These are phyloP conservation scores for Lordiphosa mommai DNA, from an alignment of 1,140 invertebrate species.

Conservation along the genomic window DNA sequence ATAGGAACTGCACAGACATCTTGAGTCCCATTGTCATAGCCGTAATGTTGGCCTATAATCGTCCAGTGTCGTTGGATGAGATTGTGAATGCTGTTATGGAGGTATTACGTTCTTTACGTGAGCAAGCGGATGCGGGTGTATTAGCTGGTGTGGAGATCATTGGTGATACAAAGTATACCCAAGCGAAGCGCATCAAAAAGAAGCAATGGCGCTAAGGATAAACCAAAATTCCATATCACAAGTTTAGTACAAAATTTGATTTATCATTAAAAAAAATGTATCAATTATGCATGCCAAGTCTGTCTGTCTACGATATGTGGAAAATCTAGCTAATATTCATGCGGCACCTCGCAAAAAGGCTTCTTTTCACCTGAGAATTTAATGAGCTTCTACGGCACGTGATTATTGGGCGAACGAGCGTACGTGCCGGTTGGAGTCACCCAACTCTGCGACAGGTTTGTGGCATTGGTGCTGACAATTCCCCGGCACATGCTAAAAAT, in stretches of 20 bases:
- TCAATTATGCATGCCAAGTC: background rate
- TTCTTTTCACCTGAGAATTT: constrained; percentile 47
- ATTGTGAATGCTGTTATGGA: constrained; percentile 33
- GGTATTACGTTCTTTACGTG: constrained; percentile 30
- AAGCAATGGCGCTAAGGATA: background rate
- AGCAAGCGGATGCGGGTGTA: background rate
- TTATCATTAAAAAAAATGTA: no score
- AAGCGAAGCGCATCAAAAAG: background rate
- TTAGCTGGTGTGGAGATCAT: background rate
- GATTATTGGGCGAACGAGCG: constrained; percentile 44
- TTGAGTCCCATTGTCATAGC: constrained; percentile 43
- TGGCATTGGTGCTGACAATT: constrained; percentile 32
- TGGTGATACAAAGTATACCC: constrained; percentile 2
- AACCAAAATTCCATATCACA: no score
- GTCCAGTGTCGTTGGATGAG: constrained; percentile 47
- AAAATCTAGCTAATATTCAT: background rate
- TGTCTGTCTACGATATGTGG: no score
- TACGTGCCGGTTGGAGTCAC: constrained; percentile 26
- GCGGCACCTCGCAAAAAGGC: constrained; percentile 5
- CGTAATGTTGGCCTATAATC: constrained; percentile 49
- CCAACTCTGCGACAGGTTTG: background rate
- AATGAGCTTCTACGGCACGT: constrained; percentile 44
- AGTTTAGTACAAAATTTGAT: no score
- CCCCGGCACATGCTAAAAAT: constrained; percentile 5
- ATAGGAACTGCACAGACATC: constrained; percentile 33